A percentile compares a stretch with the other conserved stretches of the same genome.
phyloP scores from a whole-genome alignment of 2,113 vertebrate genomes.

The Aegotheles bennettii region DNA sequence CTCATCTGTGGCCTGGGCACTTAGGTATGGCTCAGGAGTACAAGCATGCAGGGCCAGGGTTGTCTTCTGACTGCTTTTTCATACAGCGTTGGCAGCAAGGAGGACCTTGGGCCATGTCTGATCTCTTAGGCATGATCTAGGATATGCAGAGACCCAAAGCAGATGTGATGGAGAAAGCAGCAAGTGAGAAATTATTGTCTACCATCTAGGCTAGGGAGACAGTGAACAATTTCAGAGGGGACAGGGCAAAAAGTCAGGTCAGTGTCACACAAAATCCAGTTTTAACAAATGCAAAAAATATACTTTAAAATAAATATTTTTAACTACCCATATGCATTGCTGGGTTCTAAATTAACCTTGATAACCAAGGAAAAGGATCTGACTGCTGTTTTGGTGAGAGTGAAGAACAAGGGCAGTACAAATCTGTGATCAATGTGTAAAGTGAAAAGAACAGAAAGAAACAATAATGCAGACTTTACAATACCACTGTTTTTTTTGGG shows the following conservation, averaged over 20 bases:
- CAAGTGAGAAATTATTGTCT: background rate
- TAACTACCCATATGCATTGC: fast-evolving
- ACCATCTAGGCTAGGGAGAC: background rate
- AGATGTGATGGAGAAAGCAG: background rate
- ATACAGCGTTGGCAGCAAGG: background rate
- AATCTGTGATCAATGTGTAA: background rate
- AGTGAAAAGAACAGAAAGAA: background rate
- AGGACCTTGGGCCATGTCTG: background rate
- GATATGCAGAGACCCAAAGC: background rate
- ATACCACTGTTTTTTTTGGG: background rate
- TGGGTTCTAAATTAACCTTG: background rate
- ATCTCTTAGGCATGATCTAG: background rate
- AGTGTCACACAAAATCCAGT: background rate
- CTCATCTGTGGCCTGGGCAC: background rate
- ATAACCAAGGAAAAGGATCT: background rate
- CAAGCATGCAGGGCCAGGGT: background rate
- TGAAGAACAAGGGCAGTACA: background rate
- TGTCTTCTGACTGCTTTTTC: background rate
- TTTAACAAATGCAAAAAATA: background rate
- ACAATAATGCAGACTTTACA: background rate
- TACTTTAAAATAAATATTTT: background rate
- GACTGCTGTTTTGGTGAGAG: background rate
- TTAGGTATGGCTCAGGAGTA: fast-evolving
- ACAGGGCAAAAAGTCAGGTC: background rate
- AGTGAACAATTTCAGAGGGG: background rate